Evolutionary conservation across 2,888 invertebrate species (phyloP), one percentile per base, ranked within the genome.

Genomic region (Morpho deidamia): DNA sequence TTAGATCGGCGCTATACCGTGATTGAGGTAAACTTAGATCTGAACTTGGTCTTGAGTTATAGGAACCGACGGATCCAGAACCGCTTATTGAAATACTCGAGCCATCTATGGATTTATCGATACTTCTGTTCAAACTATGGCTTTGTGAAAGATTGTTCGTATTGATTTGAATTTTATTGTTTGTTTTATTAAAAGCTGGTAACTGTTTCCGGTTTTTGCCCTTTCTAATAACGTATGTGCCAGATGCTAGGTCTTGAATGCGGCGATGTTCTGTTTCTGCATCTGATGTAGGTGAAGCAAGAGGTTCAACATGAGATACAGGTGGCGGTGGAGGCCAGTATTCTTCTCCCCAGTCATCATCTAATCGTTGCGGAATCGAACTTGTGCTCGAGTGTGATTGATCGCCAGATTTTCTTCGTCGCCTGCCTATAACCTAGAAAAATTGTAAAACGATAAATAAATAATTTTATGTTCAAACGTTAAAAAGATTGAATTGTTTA

Each of bases 141-240:
- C 76, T 84, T 64, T 84, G 82, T 47, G 89, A 77, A 38, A 90
- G 70, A 58, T 78, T 80, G 59, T 67, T 76, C 1, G 78, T 62
- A 53, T 76, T 83, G 14, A 72, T 64, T 52, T 60, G 62, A 58
- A 78, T 71, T 70, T 89, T 90, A 63, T 79, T 78, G 10, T 91
- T 78, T 47, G 90, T 91, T 69, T 90, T 91, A 62, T 82, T 83
- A 66, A 91, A 86, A 61, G 91, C 92, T 4, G 92, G 92, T 64
- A 95, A 77, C 50, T 93, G 91, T 72, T 93, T 93, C 45, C 94
- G 85, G 63, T 93, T 93, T 69, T 94, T 92, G 46, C 95, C 94
- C 60, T 94, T 92, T 43, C 96, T 90, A 58, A 96, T 94, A 39
- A 96, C 93, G 72, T 96, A 96, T n/a, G 96, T 96, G 34, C 95